A percentile compares a stretch with the other conserved stretches of the same genome.
These are phyloP conservation scores for Ophraella communa DNA, from an alignment of 2,888 invertebrate genomes.

Conservation along the genomic window DNA sequence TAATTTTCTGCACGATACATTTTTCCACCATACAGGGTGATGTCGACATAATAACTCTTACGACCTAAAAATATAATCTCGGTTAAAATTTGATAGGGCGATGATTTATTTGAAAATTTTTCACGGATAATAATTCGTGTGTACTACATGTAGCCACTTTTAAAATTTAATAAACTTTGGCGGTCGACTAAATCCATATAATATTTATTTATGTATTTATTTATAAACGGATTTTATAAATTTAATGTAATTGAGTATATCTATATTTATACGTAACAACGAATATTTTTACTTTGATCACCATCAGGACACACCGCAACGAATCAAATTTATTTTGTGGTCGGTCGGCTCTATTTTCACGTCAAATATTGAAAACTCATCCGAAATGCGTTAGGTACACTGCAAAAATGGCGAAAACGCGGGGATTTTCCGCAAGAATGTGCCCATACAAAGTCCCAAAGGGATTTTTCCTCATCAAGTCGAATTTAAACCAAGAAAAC, in stretches of 20 bases:
- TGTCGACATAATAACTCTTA: too few relatives aligned
- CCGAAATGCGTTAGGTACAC: neutral
- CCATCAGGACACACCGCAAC: constrained; percentile 44
- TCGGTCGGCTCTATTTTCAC: constrained; percentile 38
- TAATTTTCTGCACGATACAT: constrained; percentile 45
- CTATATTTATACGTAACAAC: constrained; percentile 45
- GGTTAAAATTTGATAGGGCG: too few relatives aligned
- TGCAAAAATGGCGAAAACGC: too few relatives aligned
- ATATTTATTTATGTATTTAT: constrained; percentile 27
- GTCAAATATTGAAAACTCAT: constrained; percentile 42
- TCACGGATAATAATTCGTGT: too few relatives aligned
- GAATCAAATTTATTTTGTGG: constrained; percentile 48
- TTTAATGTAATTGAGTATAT: constrained; percentile 41
- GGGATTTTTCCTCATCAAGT: too few relatives aligned
- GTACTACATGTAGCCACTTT: constrained; percentile 32
- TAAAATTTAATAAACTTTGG: constrained; percentile 47
- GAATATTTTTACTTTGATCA: constrained; percentile 48
- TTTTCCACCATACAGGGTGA: too few relatives aligned
- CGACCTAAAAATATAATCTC: too few relatives aligned
- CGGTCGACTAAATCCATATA: constrained; percentile 40
- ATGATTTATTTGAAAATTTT: too few relatives aligned
- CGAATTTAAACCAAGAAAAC: too few relatives aligned
- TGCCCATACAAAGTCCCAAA: too few relatives aligned
- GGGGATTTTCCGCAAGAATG: too few relatives aligned
- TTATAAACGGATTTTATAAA: constrained; percentile 31